Evolutionary conservation across 1,140 invertebrate species (phyloP), one percentile per base, ranked within the genome.

Genomic region (Drosophila mayri): DNA sequence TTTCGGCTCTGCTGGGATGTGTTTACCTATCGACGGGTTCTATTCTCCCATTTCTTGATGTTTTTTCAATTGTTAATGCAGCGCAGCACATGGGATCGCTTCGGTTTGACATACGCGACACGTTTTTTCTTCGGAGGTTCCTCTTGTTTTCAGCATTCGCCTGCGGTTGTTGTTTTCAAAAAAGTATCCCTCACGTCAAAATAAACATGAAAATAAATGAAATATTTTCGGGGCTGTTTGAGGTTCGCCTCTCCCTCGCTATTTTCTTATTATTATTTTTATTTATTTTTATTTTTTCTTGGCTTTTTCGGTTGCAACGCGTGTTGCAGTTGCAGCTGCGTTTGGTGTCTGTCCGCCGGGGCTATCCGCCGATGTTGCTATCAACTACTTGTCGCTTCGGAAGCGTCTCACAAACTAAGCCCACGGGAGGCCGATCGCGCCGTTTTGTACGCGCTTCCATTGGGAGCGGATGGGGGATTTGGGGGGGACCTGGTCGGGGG

Each of bases 381-480:
- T 63, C 81, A 85, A 80, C 85, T 90, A 87, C 85, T 87, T 83
- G 71, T 73, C 84, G 85, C 85, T 85, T 90, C 77, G 77, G 54
- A 70, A 79, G 85, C 85, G 85, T 90, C 85, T 90, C 85, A 85
- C 85, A 90, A 81, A 88, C 85, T 88, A 88, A 88, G 85, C 85
- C 85, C 85, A 90, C 70, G 85, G 81, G 81, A 78, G 85, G 73
- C 83, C 85, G 85, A 90, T 88, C 85, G 85, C 85, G 63, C 22
- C 61, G 75, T 88, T 90, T 88, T 88, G 85, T 88, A 90, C 70
- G 38, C 59, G 49, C 44, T 22, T 57, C 43, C 49, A 44, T 54
- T 41, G 35, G 52, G 35, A 55, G 52, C 52, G 52, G 35, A 38
- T 55, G 25, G 46, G 57, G n/a, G 11, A 32, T 7, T n/a, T n/a